A percentile compares a stretch with the other conserved stretches of the same genome.
Evolutionary conservation across 2,888 invertebrate species (phyloP).

Genomic region (Himalopsyche anomala): DNA sequence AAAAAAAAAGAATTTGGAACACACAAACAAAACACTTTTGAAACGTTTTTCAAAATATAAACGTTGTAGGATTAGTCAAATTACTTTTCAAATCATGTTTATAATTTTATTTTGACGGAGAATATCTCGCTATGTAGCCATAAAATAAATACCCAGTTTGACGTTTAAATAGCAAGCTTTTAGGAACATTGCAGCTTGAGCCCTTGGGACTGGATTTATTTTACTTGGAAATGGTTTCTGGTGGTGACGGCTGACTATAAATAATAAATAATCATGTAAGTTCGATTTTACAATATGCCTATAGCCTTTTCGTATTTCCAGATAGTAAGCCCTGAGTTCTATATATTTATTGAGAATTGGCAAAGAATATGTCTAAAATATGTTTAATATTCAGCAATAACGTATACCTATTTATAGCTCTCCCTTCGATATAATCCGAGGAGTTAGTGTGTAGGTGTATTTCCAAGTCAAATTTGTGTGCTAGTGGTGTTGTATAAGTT

Average conservation of each 20-base stretch:
- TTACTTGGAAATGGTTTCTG: background rate
- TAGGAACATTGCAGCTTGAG: conserved; percentile 38
- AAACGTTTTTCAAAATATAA: too few species aligned
- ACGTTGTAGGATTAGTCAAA: background rate
- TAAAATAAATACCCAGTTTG: background rate
- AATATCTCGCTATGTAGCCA: background rate
- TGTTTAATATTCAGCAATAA: conserved; percentile 31
- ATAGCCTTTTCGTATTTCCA: conserved; percentile 34
- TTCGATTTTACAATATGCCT: conserved; percentile 7
- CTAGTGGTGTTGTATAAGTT: conserved; percentile 44
- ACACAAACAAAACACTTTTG: too few species aligned
- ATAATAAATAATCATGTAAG: conserved; percentile 49
- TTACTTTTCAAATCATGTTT: background rate
- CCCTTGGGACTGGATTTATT: conserved; percentile 1
- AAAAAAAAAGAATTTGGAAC: too few species aligned
- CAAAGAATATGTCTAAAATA: conserved; percentile 37
- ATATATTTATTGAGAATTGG: conserved; percentile 55
- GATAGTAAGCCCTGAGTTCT: conserved; percentile 3
- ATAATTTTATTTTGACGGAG: background rate
- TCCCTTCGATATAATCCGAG: conserved; percentile 44
- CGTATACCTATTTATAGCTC: conserved; percentile 56
- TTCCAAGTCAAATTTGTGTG: conserved; percentile 13
- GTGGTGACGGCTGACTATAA: background rate
- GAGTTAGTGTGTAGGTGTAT: conserved; percentile 27
- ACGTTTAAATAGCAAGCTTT: conserved; percentile 18